Conservation (phyloP, 1,140 invertebrate genomes). For the Alviniconcha marisindica region DNA sequence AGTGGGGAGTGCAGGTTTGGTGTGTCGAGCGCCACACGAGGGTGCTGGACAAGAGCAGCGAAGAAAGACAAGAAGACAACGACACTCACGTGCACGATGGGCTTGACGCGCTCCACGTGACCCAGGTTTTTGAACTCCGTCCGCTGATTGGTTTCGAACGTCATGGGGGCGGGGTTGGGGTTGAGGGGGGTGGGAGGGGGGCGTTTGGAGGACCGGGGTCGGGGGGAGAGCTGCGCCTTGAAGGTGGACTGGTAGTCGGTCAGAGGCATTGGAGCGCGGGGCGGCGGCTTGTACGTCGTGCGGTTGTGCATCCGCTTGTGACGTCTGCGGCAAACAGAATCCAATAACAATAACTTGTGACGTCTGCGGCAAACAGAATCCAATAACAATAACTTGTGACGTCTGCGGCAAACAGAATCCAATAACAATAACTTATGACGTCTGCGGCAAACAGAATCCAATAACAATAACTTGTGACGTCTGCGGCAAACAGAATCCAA, state of each 20-base stretch:
- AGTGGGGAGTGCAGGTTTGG: too few relatives aligned
- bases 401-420: too few relatives aligned
- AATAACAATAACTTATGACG: too few relatives aligned
- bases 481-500: too few relatives aligned
- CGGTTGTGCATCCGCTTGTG: constrained; percentile 22
- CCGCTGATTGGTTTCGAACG: constrained; percentile 65
- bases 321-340: background rate
- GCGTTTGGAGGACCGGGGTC: constrained; percentile 67
- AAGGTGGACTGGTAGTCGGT: constrained; percentile 57
- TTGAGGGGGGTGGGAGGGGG: constrained; percentile 54
- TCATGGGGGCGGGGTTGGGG: constrained; percentile 62
- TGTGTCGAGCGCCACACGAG: too few relatives aligned
- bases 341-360: too few relatives aligned
- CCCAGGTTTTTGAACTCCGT: constrained; percentile 58
- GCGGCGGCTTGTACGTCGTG: constrained; percentile 4
- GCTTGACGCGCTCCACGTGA: constrained; percentile 55
- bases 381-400: too few relatives aligned
- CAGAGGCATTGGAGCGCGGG: constrained; percentile 37
- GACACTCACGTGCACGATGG: constrained; percentile 54
- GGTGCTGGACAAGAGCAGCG: too few relatives aligned
- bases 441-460: too few relatives aligned
- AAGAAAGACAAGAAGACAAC: background rate
- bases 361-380: too few relatives aligned
- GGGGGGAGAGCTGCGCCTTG: constrained; percentile 51
- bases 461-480: too few relatives aligned